Percentiles rank a stretch among this genome's conserved stretches.
Conservation (phyloP, 2,113 vertebrate genomes). For the Engraulis encrasicolus region DNA sequence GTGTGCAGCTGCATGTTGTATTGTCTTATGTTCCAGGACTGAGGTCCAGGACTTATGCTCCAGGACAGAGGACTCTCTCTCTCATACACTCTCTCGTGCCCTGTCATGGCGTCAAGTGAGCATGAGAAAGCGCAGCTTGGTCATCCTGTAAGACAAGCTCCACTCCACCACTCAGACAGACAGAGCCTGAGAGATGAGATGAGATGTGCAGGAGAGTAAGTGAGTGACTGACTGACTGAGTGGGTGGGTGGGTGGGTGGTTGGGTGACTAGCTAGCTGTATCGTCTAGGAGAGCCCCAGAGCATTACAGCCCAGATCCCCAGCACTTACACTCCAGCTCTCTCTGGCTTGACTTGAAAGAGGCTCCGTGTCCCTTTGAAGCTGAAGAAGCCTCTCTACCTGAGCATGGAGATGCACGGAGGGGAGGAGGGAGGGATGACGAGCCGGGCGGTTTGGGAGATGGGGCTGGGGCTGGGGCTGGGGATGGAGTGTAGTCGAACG, state of each 20-base stretch:
- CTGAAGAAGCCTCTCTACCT: slow-evolving; percentile 64
- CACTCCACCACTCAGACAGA: neutral
- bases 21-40: no score
- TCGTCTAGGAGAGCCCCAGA: slow-evolving; percentile 57
- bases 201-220: no score
- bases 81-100: no score
- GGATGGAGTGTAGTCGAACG: neutral
- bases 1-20: no score
- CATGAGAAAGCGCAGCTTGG: neutral
- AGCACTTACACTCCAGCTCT: slow-evolving; percentile 39
- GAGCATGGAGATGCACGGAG: slow-evolving; percentile 53
- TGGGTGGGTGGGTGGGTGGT: no score
- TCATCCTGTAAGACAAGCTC: neutral
- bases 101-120: neutral
- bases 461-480: no score
- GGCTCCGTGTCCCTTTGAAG: slow-evolving; percentile 68
- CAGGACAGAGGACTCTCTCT: no score
- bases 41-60: no score
- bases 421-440: neutral
- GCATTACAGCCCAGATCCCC: neutral
- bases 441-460: no score
- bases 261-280: no score
- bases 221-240: no score
- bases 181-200: slow-evolving; percentile 21
- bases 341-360: slow-evolving; percentile 68